Conservation (phyloP, 2,888 invertebrate species). For the Aleiodes alternator region DNA sequence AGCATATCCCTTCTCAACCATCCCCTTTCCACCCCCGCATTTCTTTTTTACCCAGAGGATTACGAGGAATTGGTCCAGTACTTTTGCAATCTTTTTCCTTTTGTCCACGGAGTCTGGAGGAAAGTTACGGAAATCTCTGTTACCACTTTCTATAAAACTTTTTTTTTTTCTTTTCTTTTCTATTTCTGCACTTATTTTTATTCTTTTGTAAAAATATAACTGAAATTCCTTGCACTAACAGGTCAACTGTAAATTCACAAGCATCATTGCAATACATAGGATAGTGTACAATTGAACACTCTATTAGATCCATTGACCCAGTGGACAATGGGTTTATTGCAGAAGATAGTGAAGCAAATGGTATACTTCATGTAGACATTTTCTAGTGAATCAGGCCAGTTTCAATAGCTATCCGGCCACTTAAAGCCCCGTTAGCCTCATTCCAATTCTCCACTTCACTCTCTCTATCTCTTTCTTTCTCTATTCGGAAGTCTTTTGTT, state of each 20-base stretch:
- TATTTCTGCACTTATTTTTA: background rate
- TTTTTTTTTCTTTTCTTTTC: background rate
- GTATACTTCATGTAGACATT: constrained; percentile 15
- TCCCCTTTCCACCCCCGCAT: background rate
- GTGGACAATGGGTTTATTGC: constrained; percentile 14
- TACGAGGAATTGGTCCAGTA: constrained; percentile 52
- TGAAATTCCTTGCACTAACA: background rate
- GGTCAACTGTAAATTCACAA: constrained; percentile 16
- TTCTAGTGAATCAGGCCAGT: constrained; percentile 25
- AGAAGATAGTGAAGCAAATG: constrained; percentile 6
- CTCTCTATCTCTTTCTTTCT: background rate
- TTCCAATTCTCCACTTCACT: background rate
- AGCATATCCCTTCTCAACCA: background rate
- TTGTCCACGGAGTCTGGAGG: background rate
- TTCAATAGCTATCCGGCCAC: constrained; percentile 20
- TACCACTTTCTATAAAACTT: constrained; percentile 20
- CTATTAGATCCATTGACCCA: constrained; percentile 11
- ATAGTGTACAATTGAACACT: constrained; percentile 10
- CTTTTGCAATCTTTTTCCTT: constrained; percentile 36
- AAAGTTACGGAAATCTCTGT: constrained; percentile 21
- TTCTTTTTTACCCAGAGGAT: constrained; percentile 50
- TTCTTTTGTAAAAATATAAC: too few species aligned
- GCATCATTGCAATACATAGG: constrained; percentile 4
- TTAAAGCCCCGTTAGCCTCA: background rate
- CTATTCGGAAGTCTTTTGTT: constrained; percentile 50